A percentile compares a stretch with the other conserved stretches of the same genome.
Conservation (phyloP, 2,113 vertebrate genomes). For the Trogon melanurus region DNA sequence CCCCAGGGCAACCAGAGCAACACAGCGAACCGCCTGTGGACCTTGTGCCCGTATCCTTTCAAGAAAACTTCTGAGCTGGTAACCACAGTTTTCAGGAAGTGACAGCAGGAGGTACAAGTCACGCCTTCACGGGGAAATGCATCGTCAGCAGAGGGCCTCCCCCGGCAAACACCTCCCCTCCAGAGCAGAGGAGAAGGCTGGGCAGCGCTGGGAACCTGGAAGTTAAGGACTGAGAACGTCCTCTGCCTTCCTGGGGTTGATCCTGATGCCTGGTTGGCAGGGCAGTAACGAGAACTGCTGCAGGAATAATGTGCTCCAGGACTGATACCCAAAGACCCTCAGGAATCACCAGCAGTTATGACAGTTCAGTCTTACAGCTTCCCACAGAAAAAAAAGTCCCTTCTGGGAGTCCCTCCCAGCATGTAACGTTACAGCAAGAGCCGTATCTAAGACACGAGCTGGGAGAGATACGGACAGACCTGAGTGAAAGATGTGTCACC, state of each 20-base stretch:
- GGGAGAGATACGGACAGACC: background rate
- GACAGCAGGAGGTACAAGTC: background rate
- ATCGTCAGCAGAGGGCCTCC: background rate
- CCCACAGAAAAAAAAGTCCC: background rate
- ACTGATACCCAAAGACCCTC: accelerated
- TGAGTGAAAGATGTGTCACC: accelerated
- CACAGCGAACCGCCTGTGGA: background rate
- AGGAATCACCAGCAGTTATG: background rate
- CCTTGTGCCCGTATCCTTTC: background rate
- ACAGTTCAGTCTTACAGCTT: background rate
- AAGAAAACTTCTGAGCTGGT: background rate
- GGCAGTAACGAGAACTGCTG: background rate
- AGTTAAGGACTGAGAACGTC: background rate
- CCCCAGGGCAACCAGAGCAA: background rate
- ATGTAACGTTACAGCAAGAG: accelerated
- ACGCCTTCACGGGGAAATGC: background rate
- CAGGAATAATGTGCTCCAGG: background rate
- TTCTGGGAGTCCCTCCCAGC: background rate
- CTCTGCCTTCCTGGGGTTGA: background rate
- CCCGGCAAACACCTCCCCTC: background rate
- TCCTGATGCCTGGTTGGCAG: background rate
- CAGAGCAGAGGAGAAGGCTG: background rate
- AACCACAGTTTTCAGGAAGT: background rate
- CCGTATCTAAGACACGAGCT: accelerated
- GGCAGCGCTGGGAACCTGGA: background rate